These are phyloP conservation scores for Petrocephalus sullivani DNA, from an alignment of 2,797 vertebrate species.

Conservation along the genomic window DNA sequence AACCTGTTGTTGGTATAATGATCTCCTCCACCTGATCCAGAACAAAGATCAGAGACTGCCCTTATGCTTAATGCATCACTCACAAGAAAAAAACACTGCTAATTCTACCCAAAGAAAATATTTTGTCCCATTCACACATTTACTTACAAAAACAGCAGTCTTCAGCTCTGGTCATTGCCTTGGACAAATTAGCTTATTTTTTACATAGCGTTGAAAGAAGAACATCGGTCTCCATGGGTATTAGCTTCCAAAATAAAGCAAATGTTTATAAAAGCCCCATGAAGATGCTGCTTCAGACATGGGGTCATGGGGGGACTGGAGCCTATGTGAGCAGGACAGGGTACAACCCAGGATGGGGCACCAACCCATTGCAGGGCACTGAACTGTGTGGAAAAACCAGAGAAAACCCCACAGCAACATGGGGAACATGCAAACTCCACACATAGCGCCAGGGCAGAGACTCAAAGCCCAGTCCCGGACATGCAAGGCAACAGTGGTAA, in stretches of 20 bases:
- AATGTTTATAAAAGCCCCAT: background rate
- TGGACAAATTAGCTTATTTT: background rate
- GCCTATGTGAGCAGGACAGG: background rate
- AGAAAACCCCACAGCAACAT: background rate
- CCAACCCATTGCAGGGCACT: background rate
- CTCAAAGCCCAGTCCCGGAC: background rate
- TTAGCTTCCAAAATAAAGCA: background rate
- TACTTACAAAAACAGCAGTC: background rate
- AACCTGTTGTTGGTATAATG: constrained; percentile 44
- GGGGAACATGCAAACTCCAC: background rate
- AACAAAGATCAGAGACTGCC: constrained; percentile 22
- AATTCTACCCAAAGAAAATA: background rate
- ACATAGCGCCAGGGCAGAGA: background rate
- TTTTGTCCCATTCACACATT: background rate
- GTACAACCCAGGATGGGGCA: background rate
- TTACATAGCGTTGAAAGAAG: background rate
- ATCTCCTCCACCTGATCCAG: constrained; percentile 41
- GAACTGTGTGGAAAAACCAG: background rate
- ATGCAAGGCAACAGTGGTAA: background rate
- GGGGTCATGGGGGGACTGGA: background rate
- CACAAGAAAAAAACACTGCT: background rate
- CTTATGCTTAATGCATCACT: constrained; percentile 16
- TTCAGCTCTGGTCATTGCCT: background rate
- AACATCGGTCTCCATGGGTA: background rate
- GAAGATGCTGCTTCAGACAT: background rate